phyloP scores from a whole-genome alignment of 2,113 vertebrate species.

The Sceloporus tristichus region DNA sequence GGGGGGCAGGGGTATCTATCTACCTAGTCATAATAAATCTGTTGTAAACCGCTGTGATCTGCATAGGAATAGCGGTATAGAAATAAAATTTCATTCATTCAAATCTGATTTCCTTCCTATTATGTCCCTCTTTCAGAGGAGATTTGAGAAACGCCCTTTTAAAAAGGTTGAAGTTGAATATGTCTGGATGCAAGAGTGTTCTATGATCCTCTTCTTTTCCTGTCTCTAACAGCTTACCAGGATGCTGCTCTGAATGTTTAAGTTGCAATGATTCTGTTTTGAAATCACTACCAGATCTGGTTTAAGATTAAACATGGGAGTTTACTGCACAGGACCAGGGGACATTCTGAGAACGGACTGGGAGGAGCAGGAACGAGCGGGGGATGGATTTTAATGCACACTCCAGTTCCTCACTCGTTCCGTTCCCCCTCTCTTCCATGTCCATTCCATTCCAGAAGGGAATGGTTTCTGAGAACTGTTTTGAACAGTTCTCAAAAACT shows the following conservation, averaged over 20 bases:
- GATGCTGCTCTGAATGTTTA: not conserved
- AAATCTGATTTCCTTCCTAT: not conserved
- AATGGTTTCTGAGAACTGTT: too few relatives aligned
- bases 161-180: not conserved
- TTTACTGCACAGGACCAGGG: too few relatives aligned
- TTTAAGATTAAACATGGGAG: not conserved
- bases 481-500: too few relatives aligned
- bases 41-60: too few relatives aligned
- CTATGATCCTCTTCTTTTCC: not conserved
- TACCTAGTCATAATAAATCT: not conserved
- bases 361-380: too few relatives aligned
- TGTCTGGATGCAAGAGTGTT: not conserved
- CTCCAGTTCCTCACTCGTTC: too few relatives aligned
- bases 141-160: not conserved
- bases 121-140: not conserved
- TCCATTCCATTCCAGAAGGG: too few relatives aligned
- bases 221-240: not conserved
- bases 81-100: too few relatives aligned
- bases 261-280: not conserved
- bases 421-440: too few relatives aligned
- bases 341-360: too few relatives aligned
- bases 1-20: not conserved
- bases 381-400: too few relatives aligned
- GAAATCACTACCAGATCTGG: not conserved
- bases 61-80: too few relatives aligned